Percentiles rank a stretch among this genome's conserved stretches.
Conservation (phyloP, 2,113 vertebrate genomes). For the Vombatus ursinus region DNA sequence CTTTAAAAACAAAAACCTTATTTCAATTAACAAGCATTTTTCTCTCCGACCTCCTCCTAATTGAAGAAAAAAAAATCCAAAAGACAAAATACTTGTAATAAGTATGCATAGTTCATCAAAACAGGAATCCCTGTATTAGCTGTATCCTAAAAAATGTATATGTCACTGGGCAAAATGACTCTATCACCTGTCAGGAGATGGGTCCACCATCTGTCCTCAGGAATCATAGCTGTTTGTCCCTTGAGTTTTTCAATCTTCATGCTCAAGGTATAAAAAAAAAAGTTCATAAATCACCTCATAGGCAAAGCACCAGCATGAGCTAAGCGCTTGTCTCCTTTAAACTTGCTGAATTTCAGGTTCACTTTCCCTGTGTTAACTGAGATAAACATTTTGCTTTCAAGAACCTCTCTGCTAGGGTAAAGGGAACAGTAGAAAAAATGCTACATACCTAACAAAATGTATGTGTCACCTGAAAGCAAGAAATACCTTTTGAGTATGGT, state of each 20-base stretch:
- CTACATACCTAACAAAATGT: neutral
- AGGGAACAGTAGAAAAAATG: neutral
- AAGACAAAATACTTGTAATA: neutral
- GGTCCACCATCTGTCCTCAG: neutral
- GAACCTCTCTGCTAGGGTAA: neutral
- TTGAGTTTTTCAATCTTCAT: neutral
- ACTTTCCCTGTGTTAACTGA: neutral
- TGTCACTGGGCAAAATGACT: neutral
- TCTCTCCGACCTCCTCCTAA: neutral
- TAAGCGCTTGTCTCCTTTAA: neutral
- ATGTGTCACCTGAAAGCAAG: neutral
- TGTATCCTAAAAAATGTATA: neutral
- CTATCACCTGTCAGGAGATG: too few species aligned
- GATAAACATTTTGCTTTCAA: neutral
- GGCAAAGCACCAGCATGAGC: neutral
- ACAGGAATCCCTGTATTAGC: neutral
- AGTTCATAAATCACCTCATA: neutral
- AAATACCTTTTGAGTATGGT: neutral
- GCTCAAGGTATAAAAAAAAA: neutral
- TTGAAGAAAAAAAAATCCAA: neutral
- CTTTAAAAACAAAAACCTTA: neutral
- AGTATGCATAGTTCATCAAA: neutral
- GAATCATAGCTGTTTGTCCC: neutral
- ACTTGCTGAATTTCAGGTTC: neutral
- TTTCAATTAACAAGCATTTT: neutral